Conservation (phyloP, 2,113 vertebrate genomes). For the Rhinoptilus africanus region DNA sequence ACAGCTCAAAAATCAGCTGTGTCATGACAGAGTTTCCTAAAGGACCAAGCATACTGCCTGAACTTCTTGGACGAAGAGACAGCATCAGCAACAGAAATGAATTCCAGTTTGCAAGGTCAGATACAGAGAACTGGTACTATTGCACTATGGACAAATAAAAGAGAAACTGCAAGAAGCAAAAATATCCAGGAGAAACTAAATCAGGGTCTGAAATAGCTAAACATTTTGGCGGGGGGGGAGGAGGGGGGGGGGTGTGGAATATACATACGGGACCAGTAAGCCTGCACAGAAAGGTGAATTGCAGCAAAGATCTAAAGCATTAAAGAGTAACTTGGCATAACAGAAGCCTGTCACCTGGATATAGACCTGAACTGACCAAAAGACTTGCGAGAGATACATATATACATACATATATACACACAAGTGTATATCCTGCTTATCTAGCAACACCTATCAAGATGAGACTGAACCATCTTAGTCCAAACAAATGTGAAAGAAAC, state of each 20-base stretch:
- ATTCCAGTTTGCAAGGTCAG: not conserved
- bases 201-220: not conserved
- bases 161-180: not conserved
- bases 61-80: not conserved
- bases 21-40: not conserved
- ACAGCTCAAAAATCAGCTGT: not conserved
- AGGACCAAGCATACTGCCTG: not conserved
- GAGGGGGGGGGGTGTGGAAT: rapidly evolving
- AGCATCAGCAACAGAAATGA: not conserved
- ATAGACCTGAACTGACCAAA: not conserved
- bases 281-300: not conserved
- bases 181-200: not conserved
- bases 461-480: not conserved
- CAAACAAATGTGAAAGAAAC: not conserved
- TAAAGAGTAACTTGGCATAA: not conserved
- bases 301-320: not conserved
- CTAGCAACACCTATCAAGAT: not conserved
- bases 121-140: not conserved
- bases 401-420: no score
- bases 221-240: rapidly evolving
- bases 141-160: not conserved
- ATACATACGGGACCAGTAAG: not conserved
- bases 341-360: not conserved
- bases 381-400: not conserved
- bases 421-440: not conserved